Conservation (phyloP, 2,797 vertebrate species). For the Notoglanidium macrostoma region DNA sequence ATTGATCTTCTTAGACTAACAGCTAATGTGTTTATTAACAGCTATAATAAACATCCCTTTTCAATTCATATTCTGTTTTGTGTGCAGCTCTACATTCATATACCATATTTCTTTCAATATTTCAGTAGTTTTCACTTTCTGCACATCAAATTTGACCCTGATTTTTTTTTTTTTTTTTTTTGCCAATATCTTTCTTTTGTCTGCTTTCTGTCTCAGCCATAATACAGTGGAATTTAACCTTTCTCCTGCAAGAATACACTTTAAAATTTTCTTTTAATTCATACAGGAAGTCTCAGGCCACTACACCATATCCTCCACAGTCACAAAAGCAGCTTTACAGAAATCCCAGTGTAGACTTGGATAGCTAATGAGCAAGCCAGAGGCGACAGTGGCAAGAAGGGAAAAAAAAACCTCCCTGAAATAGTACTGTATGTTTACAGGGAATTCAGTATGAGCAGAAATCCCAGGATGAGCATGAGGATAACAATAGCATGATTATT, state of each 20-base stretch:
- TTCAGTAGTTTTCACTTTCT: background rate
- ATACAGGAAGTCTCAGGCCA: background rate
- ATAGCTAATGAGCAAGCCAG: background rate
- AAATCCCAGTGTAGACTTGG: background rate
- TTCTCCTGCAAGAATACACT: background rate
- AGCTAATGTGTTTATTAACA: background rate
- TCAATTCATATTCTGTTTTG: background rate
- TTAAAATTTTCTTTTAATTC: background rate
- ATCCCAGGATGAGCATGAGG: background rate
- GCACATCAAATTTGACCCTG: too few species aligned
- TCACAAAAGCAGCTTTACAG: background rate
- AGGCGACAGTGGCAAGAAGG: too few species aligned
- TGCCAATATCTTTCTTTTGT: background rate
- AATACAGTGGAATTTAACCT: background rate
- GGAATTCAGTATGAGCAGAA: background rate
- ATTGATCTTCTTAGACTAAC: background rate
- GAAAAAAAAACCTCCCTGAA: background rate
- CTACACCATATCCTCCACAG: background rate
- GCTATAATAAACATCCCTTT: background rate
- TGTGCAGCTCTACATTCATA: background rate
- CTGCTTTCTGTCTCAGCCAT: background rate
- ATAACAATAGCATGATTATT: background rate
- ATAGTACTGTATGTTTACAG: background rate
- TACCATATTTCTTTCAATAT: background rate
- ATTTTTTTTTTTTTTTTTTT: background rate